Evolutionary conservation across 2,797 vertebrate genomes (phyloP), one percentile per base, ranked within the genome.

Genomic region (Chloroceryle amazona): DNA sequence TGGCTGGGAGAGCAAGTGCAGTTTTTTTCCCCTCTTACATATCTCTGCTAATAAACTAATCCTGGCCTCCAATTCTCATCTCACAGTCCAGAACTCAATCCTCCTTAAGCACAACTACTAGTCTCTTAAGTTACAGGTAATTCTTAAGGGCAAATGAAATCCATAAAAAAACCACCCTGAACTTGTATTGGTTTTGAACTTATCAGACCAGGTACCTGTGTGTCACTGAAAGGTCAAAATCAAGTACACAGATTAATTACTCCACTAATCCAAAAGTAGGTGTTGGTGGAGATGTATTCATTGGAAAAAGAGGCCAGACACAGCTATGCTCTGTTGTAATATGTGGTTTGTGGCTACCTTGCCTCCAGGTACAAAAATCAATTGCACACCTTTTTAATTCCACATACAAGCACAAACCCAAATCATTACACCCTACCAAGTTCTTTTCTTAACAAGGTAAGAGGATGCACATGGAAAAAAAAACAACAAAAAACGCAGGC

Each of bases 1-100:
- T 11, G 37, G 85, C 37, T 66, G 42, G 62, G 61, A 91, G 42
- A 84, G 54, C 54, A 83, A 86, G 46, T 1, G 3, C 5, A 57
- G 57, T 6, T 8, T 37, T 12, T 6, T 63, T 74, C 63, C 73
- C 10, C 39, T 28, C 35, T 44, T 41, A 60, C 87, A 47, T 4
- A 79, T 73, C 28, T 91, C 85, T 76, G 55, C 55, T 60, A 81
- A 41, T 55, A 81, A 93, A 66, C 21, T 75, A 72, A 79, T 29
- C 60, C 23, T 26, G 55, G 51, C 62, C 37, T 81, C 58, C 46
- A 83, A 6, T 49, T 90, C 55, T 65, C 68, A 78, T 42, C n/a
- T 57, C 57, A 13, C 10, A 90, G 55, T 29, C 31, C 58, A 86
- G 46, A 78, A 78, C 54, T 73, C 13, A 44, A 15, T 60, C 63